These are phyloP conservation scores for Mixornis gularis DNA, from an alignment of 2,113 vertebrate species.

Conservation along the genomic window DNA sequence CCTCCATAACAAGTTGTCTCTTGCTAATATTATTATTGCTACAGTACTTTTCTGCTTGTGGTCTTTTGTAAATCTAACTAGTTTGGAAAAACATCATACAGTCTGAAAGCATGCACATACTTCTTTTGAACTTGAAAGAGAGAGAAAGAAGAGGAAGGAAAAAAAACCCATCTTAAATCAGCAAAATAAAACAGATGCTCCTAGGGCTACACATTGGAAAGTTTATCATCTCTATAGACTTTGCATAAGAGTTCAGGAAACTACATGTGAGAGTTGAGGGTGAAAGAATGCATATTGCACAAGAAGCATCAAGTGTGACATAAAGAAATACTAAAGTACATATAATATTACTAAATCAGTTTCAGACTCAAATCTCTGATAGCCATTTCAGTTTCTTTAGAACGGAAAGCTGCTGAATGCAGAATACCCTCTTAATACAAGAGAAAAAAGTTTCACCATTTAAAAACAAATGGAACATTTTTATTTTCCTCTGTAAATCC, in stretches of 20 bases:
- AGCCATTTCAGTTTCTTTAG: background rate
- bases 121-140: background rate
- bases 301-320: background rate
- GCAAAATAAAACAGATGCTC: slow-evolving; percentile 44
- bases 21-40: background rate
- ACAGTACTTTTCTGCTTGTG: background rate
- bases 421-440: background rate
- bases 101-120: background rate
- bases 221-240: background rate
- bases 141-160: background rate
- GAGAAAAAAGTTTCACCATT: background rate
- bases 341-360: background rate
- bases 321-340: background rate
- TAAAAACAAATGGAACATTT: background rate
- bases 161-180: slow-evolving; percentile 15
- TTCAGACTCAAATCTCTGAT: background rate
- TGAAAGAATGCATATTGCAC: background rate
- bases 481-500: background rate
- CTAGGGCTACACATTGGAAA: slow-evolving; percentile 11
- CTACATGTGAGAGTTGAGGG: background rate
- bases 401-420: background rate
- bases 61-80: background rate
- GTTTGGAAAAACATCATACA: background rate
- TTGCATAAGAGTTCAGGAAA: slow-evolving; percentile 47
- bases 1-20: background rate